Base-by-base conservation (phyloP, 2,113 vertebrate species). In the Prochilodus magdalenae region DNA sequence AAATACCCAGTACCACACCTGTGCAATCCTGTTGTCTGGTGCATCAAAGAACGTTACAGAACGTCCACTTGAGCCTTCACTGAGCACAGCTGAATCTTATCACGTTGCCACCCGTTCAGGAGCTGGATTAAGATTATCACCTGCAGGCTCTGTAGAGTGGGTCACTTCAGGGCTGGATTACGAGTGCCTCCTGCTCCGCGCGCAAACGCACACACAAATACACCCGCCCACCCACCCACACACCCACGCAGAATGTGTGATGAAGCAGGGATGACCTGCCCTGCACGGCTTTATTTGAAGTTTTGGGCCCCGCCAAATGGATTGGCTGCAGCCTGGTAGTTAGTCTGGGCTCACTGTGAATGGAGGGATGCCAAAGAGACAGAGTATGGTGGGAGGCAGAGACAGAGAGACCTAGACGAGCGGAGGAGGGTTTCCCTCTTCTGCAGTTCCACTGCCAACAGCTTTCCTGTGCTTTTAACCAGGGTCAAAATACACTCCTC, bases 121-220 rank as follows among this genome's bases (percentile, higher is more conserved):
- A 85, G 36, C 24, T 59, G 75, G 87, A 74, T 85, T 83, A 84
- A 85, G 81, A 86, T 88, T 76, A 87, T 75, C 87, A 85, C 83
- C 83, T 85, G 78, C 57, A 55, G 65, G 36, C 57, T 26, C 12
- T 49, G 29, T 20, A 66, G 44, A 75, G 67, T 36, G 73, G 79
- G 82, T 83, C 59, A 83, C 22, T 69, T 83, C 18, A 69, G 85
- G 82, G 60, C 57, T 69, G 76, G 87, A 76, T 81, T 86, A 85
- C 49, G 47, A 69, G 44, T 84, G 65, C 82, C 78, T 85, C 82
- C 88, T 73, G 79, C 79, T n/a, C 55, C 77, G 82, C 69, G 77
- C 53, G 69, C 53, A 72, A 47, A 71, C 40, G 11, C 40, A 60
- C 66, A 55, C 73, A 36, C 16, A 3, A 14, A 22, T 36, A 65